These are phyloP conservation scores for Dermolepida albohirtum DNA, from an alignment of 2,888 invertebrate genomes.

Conservation along the genomic window DNA sequence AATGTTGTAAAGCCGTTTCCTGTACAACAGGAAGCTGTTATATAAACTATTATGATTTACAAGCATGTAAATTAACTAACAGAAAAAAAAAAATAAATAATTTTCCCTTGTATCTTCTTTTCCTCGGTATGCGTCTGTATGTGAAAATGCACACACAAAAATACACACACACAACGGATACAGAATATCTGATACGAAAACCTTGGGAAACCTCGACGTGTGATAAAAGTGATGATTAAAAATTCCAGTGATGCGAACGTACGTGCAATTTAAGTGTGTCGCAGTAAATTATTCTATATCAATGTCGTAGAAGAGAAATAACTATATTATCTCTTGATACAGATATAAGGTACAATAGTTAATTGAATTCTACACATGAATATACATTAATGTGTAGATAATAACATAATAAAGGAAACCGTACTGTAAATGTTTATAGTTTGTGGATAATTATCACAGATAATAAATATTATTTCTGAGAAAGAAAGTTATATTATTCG, in stretches of 20 bases:
- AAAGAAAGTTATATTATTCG: no score
- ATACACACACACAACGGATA: slow-evolving; percentile 8
- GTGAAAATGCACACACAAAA: slow-evolving; percentile 11
- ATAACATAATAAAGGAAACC: no score
- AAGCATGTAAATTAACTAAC: slow-evolving; percentile 8
- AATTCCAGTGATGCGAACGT: slow-evolving; percentile 14
- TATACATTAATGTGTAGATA: no score
- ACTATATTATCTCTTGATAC: no score
- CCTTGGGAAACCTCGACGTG: slow-evolving; percentile 8
- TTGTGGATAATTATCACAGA: no score
- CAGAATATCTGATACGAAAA: slow-evolving; percentile 5
- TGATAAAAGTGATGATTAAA: slow-evolving; percentile 22
- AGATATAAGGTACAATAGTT: no score
- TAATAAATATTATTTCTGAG: no score
- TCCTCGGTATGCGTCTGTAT: not conserved
- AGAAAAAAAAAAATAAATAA: not conserved
- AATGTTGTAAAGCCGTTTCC: slow-evolving; percentile 27
- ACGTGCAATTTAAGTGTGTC: not conserved
- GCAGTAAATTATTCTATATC: no score
- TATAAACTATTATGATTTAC: slow-evolving; percentile 31
- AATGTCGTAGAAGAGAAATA: no score
- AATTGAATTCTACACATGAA: no score
- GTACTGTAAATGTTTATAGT: no score
- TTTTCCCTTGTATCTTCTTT: not conserved
- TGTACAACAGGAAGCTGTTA: slow-evolving; percentile 31